Evolutionary conservation across 2,113 vertebrate species (phyloP), one percentile per base, ranked within the genome.

Genomic region (Plecotus auritus): DNA sequence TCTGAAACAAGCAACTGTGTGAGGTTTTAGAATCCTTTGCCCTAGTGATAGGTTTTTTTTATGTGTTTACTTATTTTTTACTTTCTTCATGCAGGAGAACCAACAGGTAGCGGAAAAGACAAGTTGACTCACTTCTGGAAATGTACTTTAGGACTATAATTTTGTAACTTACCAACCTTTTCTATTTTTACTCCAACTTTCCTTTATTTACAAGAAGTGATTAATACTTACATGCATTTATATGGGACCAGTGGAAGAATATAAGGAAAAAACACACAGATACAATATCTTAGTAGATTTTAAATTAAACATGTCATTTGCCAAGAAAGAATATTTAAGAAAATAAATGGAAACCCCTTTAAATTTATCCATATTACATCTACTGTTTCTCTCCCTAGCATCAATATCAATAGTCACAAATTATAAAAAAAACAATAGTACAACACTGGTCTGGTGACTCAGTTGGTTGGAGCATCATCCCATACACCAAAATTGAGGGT

Each of bases 1-100:
- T 80, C 70, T 80, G 22, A 82, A 85, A 73, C 54, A 90, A 87
- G 64, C 73, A 88, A 94, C n/a, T 88, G 22, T 84, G 67, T 73
- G 76, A 64, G 2, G 6, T 20, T 88, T 64, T 56, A 94, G 45
- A 87, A 73, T 73, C 7, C 26, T 84, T 80, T 86, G 76, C 49
- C 74, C 20, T 67, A n/a, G 18, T 32, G 35, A 74, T 80, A 70
- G 16, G 0, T 51, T 47, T 22, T 49, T 42, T 32, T 32, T 61
- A 12, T 66, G n/a, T 7, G 23, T 35, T 59, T 59, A 4, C 26
- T 59, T 59, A 22, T 54, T 85, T 17, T 22, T 6, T 85, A 12
- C 32, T 16, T 14, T 70, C 10, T 64, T 51, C 35, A 35, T 17
- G 4, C 0, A 14, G 2, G 26, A 70, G 26, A 91, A 82, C 37